Conservation (phyloP, 1,140 invertebrate species). For the Chironomus tepperi region DNA sequence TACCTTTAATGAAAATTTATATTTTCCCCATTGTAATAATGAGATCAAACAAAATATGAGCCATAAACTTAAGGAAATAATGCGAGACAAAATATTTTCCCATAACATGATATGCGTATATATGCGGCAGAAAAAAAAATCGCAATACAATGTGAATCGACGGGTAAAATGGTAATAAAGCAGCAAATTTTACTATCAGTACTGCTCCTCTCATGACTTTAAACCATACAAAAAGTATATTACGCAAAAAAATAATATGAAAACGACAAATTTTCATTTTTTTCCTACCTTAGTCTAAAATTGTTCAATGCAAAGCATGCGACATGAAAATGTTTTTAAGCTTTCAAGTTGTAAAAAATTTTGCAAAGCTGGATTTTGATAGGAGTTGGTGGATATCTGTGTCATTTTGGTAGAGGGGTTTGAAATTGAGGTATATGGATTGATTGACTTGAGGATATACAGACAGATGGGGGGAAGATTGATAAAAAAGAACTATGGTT, state of each 20-base stretch:
- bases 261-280: conserved; percentile 18
- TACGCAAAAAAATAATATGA: conserved; percentile 16
- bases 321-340: conserved; percentile 22
- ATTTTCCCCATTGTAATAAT: neutral
- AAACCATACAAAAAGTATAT: neutral
- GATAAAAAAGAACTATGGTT: too few species aligned
- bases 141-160: neutral
- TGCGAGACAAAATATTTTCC: neutral
- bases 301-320: neutral
- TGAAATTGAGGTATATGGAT: too few species aligned
- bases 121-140: neutral
- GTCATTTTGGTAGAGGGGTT: too few species aligned
- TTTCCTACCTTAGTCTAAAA: neutral
- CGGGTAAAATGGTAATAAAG: neutral
- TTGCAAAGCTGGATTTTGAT: neutral
- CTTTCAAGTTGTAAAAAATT: conserved; percentile 16
- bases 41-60: neutral
- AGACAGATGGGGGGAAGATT: too few species aligned
- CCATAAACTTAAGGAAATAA: neutral
- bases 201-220: neutral
- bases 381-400: too few species aligned
- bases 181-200: conserved; percentile 16
- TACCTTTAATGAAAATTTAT: neutral
- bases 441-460: too few species aligned
- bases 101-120: neutral